Percentiles rank a stretch among this genome's conserved stretches.
These are phyloP conservation scores for Hyperoodon ampullatus DNA, from an alignment of 2,113 vertebrate genomes.

Conservation along the genomic window DNA sequence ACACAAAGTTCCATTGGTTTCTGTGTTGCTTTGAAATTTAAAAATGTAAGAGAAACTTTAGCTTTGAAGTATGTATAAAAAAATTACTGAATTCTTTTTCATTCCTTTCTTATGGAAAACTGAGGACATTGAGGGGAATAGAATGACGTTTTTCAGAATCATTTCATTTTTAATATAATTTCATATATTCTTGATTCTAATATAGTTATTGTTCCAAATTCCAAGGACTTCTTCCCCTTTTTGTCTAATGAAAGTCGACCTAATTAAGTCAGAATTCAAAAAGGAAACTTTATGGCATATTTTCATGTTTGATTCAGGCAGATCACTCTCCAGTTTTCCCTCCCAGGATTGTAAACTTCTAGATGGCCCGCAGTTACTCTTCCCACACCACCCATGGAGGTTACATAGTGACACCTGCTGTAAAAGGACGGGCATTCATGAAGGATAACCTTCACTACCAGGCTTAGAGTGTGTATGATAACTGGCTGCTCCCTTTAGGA, in stretches of 20 bases:
- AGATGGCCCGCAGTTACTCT: background rate
- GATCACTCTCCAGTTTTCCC: background rate
- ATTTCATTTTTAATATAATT: constrained; percentile 52
- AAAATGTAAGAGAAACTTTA: constrained; percentile 41
- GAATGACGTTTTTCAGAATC: constrained; percentile 27
- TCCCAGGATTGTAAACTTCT: background rate
- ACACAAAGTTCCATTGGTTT: constrained; percentile 32
- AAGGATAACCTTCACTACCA: background rate
- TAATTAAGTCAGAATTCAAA: constrained; percentile 46
- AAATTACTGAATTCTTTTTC: constrained; percentile 33
- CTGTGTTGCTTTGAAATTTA: constrained; percentile 37
- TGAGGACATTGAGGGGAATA: background rate
- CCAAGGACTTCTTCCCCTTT: background rate
- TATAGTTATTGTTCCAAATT: constrained; percentile 28
- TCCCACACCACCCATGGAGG: background rate
- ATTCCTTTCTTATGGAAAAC: constrained; percentile 47
- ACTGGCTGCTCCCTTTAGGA: background rate
- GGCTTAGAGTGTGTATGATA: background rate
- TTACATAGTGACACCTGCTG: background rate
- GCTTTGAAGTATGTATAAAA: constrained; percentile 28
- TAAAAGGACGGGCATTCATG: background rate
- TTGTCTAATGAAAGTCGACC: constrained; percentile 38
- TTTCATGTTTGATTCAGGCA: background rate
- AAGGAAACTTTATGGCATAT: background rate
- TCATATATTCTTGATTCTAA: constrained; percentile 12